These are phyloP conservation scores for Conus betulinus DNA, from an alignment of 1,140 invertebrate genomes.

Conservation along the genomic window DNA sequence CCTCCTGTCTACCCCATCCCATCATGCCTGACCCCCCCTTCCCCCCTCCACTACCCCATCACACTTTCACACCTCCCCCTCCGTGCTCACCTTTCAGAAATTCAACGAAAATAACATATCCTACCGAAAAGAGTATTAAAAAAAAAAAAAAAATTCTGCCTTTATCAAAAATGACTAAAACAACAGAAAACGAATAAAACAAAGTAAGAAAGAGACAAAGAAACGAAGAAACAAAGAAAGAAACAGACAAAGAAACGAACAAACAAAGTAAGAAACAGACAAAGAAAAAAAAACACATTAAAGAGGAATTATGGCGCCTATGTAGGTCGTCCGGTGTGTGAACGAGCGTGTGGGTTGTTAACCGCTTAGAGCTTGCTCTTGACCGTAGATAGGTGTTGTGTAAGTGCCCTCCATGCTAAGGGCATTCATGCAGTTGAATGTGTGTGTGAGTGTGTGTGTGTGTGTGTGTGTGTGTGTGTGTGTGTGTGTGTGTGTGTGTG, in stretches of 20 bases:
- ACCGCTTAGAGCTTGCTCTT: too few species aligned
- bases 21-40: too few species aligned
- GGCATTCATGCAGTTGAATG: neutral
- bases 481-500: neutral
- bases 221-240: neutral
- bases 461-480: conserved; percentile 12
- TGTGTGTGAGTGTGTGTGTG: conserved; percentile 17
- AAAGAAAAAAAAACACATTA: neutral
- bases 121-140: neutral
- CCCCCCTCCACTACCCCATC: too few species aligned
- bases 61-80: too few species aligned
- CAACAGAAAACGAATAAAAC: neutral
- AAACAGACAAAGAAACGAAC: neutral
- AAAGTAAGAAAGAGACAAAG: neutral
- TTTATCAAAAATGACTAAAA: neutral
- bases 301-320: neutral
- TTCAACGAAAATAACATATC: too few species aligned
- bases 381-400: too few species aligned
- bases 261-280: neutral
- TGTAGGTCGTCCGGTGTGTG: neutral
- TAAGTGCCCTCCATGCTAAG: too few species aligned
- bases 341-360: neutral
- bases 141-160: neutral
- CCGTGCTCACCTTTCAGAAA: too few species aligned
- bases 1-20: too few species aligned